Conservation (phyloP, 2,113 vertebrate species). For the Lepus europaeus region DNA sequence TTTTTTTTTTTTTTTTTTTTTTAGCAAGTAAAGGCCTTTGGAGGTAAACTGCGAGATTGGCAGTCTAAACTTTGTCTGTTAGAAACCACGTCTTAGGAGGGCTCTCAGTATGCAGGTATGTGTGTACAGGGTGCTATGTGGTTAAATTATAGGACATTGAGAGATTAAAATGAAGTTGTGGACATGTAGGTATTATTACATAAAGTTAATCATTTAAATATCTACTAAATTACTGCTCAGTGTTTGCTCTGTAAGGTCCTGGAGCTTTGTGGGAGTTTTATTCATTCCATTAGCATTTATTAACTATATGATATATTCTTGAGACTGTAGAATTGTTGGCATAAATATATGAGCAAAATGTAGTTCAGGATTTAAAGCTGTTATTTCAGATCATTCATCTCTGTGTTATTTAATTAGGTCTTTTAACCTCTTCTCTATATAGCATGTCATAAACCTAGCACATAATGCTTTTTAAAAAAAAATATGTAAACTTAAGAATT, state of each 20-base stretch:
- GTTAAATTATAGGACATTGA: background rate
- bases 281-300: slow-evolving; percentile 14
- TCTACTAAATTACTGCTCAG: background rate
- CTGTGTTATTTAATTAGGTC: background rate
- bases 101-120: background rate
- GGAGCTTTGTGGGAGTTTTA: background rate
- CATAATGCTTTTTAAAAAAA: background rate
- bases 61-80: background rate
- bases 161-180: background rate
- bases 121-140: background rate
- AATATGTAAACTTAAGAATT: slow-evolving; percentile 24
- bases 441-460: background rate
- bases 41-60: background rate
- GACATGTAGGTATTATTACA: background rate
- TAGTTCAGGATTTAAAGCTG: background rate
- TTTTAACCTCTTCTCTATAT: background rate
- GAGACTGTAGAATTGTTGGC: background rate
- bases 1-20: background rate
- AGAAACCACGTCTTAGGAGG: background rate
- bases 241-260: background rate
- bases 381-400: background rate
- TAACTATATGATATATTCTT: background rate
- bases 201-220: background rate
- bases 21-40: background rate
- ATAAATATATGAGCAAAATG: slow-evolving; percentile 1